A percentile compares a stretch with the other conserved stretches of the same genome.
phyloP scores from a whole-genome alignment of 2,113 vertebrate species.

The Amblyopsis rosae region DNA sequence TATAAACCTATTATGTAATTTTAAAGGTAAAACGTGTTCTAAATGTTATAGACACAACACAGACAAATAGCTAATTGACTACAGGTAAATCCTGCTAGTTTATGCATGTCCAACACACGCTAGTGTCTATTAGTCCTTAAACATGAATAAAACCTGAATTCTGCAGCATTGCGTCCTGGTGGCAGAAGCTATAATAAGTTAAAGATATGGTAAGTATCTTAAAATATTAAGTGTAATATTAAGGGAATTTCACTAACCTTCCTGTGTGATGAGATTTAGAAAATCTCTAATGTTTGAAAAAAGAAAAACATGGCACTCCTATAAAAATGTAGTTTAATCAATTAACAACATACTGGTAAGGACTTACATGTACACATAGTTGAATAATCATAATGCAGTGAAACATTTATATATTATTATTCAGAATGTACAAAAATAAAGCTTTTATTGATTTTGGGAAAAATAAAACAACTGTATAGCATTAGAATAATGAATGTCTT shows the following conservation, averaged over 20 bases:
- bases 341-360: conserved; percentile 30
- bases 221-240: conserved; percentile 54
- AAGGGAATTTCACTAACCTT: conserved; percentile 66
- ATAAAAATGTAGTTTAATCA: conserved; percentile 58
- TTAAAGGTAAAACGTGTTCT: neutral
- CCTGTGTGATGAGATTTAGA: conserved; percentile 23
- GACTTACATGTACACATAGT: conserved; percentile 53
- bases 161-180: neutral
- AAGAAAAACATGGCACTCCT: conserved; percentile 10
- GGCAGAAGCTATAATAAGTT: conserved; percentile 32
- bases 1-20: neutral
- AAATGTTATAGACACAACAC: neutral
- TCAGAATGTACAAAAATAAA: conserved; percentile 81
- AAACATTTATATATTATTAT: conserved; percentile 76
- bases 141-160: neutral
- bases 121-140: neutral
- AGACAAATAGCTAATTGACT: neutral
- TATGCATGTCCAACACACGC: neutral
- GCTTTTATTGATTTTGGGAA: conserved; percentile 63
- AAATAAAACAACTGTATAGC: conserved; percentile 54
- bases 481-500: conserved; percentile 43
- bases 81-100: neutral
- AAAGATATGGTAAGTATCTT: conserved; percentile 34
- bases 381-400: conserved; percentile 60
- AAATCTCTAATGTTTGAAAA: conserved; percentile 10